These are phyloP conservation scores for Heterotis niloticus DNA, from an alignment of 2,113 vertebrate species.

Conservation along the genomic window DNA sequence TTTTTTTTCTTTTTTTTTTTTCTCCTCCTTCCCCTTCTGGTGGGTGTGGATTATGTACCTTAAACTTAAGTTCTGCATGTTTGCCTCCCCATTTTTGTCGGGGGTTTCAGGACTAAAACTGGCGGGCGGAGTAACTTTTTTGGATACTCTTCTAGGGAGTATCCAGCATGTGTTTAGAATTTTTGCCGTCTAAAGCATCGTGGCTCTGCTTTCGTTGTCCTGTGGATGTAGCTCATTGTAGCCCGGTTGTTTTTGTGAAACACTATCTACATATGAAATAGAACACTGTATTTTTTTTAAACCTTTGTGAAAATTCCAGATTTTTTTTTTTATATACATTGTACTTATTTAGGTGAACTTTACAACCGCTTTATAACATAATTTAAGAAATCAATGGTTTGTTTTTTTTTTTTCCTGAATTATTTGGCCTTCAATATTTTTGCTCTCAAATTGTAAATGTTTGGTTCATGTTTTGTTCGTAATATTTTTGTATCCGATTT, in stretches of 20 bases:
- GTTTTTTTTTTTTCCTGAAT: conserved; percentile 62
- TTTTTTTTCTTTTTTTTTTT: too few relatives aligned
- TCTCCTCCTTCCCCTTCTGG: conserved; percentile 63
- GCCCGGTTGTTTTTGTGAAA: conserved; percentile 55
- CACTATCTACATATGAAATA: conserved; percentile 62
- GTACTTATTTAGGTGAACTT: conserved; percentile 52
- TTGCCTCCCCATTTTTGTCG: conserved; percentile 87
- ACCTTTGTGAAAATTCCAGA: conserved; percentile 44
- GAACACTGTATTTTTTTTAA: conserved; percentile 51
- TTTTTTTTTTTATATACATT: conserved; percentile 40
- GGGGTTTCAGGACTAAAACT: conserved; percentile 67
- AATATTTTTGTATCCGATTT: conserved; percentile 81
- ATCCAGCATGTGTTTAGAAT: conserved; percentile 77
- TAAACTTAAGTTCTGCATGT: conserved; percentile 74
- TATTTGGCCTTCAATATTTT: conserved; percentile 67
- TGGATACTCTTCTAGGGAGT: conserved; percentile 71
- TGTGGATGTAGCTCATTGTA: conserved; percentile 69
- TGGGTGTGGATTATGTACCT: conserved; percentile 74
- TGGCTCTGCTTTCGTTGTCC: conserved; percentile 73
- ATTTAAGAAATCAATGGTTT: conserved; percentile 54
- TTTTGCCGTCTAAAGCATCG: conserved; percentile 67
- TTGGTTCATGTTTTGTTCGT: conserved; percentile 68
- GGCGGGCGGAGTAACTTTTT: conserved; percentile 65
- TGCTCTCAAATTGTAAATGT: conserved; percentile 70
- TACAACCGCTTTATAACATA: conserved; percentile 62